phyloP scores from a whole-genome alignment of 1,140 invertebrate genomes.

The Protaetia brevitarsis region DNA sequence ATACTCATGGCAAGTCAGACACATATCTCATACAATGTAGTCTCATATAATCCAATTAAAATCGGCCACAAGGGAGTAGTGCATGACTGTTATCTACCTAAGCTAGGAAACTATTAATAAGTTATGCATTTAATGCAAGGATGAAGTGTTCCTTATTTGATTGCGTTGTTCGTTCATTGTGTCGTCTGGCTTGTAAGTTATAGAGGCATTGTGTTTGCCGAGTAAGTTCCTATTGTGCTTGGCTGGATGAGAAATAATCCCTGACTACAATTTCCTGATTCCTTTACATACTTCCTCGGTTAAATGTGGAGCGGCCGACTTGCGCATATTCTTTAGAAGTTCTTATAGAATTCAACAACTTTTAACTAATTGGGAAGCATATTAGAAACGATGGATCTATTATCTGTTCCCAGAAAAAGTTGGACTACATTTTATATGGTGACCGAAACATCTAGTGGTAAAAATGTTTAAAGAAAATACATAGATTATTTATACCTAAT shows the following conservation, averaged over 20 bases:
- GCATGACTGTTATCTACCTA: conserved; percentile 45
- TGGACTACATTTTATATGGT: no score
- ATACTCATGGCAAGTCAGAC: neutral
- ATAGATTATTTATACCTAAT: no score
- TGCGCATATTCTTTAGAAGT: no score
- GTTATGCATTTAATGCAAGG: conserved; percentile 42
- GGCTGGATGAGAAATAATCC: neutral
- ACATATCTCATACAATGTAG: neutral
- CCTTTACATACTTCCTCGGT: no score
- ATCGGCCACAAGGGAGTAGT: conserved; percentile 41
- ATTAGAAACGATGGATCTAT: no score
- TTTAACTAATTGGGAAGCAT: no score
- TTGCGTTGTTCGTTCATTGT: neutral
- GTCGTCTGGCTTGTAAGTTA: neutral
- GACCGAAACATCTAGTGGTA: no score
- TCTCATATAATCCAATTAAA: conserved; percentile 46
- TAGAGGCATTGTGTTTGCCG: neutral
- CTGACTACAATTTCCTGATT: neutral
- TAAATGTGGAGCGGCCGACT: no score
- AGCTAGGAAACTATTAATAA: conserved; percentile 42
- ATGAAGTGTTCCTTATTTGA: conserved; percentile 27
- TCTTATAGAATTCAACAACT: no score
- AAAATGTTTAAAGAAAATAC: no score
- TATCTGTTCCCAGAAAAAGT: no score
- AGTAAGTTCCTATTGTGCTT: neutral